A percentile compares a stretch with the other conserved stretches of the same genome.
Evolutionary conservation across 92 coral and sea anemone genomes (phyloP).

Genomic region (Paragorgia papillata): DNA sequence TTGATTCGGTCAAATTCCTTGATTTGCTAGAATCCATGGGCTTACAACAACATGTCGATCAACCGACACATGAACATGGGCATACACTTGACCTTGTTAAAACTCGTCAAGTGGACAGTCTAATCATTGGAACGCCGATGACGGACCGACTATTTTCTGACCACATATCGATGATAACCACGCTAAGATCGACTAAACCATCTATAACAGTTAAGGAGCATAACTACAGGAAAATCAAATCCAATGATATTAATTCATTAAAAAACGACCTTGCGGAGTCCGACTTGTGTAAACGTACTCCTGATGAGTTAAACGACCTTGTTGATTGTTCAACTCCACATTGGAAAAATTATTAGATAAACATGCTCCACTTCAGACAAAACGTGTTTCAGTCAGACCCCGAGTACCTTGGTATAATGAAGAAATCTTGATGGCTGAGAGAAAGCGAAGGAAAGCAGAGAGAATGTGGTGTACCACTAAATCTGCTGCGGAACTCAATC

Average conservation of each 20-base stretch:
- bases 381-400: too few relatives aligned
- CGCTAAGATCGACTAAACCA: not conserved
- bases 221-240: conserved; percentile 11
- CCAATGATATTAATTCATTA: not conserved
- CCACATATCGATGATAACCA: not conserved
- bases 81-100: too few relatives aligned
- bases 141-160: not conserved
- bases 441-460: too few relatives aligned
- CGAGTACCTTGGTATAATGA: too few relatives aligned
- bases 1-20: conserved; percentile 21
- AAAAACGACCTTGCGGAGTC: not conserved
- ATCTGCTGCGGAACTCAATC: too few relatives aligned
- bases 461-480: too few relatives aligned
- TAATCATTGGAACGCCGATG: not conserved
- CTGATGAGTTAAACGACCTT: not conserved
- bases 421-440: too few relatives aligned
- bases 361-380: too few relatives aligned
- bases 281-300: not conserved
- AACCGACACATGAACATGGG: conserved; percentile 43
- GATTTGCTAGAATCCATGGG: conserved; percentile 48
- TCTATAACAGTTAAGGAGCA: not conserved
- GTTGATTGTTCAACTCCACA: too few relatives aligned
- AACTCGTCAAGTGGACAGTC: too few relatives aligned
- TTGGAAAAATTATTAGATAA: too few relatives aligned
- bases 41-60: conserved; percentile 44